phyloP scores from a whole-genome alignment of 2,113 vertebrate species.

The Sceloporus undulatus region DNA sequence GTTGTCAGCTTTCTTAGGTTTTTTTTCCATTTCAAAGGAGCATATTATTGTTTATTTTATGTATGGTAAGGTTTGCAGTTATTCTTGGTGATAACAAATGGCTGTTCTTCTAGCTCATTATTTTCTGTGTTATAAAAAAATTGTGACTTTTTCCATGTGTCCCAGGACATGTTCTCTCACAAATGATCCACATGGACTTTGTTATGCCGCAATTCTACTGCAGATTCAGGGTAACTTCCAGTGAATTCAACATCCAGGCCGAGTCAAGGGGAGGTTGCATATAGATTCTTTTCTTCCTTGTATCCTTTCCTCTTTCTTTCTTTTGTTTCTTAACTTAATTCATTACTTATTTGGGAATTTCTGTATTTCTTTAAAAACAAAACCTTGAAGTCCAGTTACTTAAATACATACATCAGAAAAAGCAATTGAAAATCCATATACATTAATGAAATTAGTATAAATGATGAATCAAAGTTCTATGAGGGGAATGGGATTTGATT shows the following conservation, averaged over 20 bases:
- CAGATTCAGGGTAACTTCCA: not conserved
- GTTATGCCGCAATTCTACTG: not conserved
- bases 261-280: not conserved
- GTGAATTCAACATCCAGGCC: not conserved
- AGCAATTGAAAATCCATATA: not conserved
- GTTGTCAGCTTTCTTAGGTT: slow-evolving; percentile 15
- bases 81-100: slow-evolving; percentile 34
- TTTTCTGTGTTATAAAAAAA: slow-evolving; percentile 34
- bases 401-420: not conserved
- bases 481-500: too few species aligned
- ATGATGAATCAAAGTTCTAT: too few species aligned
- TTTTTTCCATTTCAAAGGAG: slow-evolving; percentile 40
- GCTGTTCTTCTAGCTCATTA: slow-evolving; percentile 31
- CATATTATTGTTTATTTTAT: slow-evolving; percentile 45
- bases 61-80: slow-evolving; percentile 34
- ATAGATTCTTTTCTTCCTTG: not conserved
- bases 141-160: not conserved
- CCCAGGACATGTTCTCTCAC: not conserved
- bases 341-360: too few species aligned
- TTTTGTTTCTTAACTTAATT: not conserved
- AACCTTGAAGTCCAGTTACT: not conserved
- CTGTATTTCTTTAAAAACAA: too few species aligned
- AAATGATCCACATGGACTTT: not conserved
- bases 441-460: too few species aligned
- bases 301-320: not conserved